These are phyloP conservation scores for Oncorhynchus nerka DNA, from an alignment of 2,113 vertebrate species.

Conservation along the genomic window DNA sequence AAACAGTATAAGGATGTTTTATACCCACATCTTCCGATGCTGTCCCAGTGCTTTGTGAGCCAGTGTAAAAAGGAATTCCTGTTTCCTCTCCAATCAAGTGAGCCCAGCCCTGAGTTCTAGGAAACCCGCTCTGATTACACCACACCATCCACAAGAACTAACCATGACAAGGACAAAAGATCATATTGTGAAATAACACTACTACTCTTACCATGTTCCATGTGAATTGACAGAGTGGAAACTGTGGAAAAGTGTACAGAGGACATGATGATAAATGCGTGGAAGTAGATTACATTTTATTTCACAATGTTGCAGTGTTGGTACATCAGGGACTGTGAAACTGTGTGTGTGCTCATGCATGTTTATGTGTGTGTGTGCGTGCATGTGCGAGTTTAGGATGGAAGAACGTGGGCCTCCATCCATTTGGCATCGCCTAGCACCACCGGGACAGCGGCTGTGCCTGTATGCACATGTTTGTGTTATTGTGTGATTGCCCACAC, in stretches of 20 bases:
- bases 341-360: background rate
- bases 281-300: background rate
- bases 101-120: background rate
- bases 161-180: background rate
- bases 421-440: no score
- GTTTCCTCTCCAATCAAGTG: background rate
- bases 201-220: background rate
- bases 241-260: background rate
- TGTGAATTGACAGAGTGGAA: no score
- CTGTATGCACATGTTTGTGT: background rate
- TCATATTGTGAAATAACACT: background rate
- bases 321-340: background rate
- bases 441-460: background rate
- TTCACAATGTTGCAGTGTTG: background rate
- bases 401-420: no score
- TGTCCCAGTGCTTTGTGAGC: background rate
- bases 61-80: conserved; percentile 45
- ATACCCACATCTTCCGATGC: background rate
- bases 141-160: background rate
- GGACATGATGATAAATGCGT: background rate
- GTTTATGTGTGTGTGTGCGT: background rate
- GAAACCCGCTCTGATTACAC: background rate
- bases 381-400: background rate
- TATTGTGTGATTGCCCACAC: background rate
- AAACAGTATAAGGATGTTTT: background rate